Evolutionary conservation across 2,113 vertebrate genomes (phyloP).

Genomic region (Eonycteris spelaea): DNA sequence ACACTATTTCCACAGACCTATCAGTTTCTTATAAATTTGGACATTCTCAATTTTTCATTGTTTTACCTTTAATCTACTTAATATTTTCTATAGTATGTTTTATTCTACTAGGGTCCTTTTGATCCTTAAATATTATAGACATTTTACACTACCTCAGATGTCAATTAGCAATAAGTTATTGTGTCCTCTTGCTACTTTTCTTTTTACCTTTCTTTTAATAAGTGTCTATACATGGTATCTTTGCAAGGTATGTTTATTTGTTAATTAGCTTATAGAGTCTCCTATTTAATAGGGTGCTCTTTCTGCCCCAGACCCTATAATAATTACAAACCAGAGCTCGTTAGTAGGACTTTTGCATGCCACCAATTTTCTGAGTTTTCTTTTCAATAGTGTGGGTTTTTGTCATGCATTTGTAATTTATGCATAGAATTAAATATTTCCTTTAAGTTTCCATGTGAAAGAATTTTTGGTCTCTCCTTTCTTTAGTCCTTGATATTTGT

Average conservation of each 20-base stretch:
- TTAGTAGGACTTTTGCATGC: background rate
- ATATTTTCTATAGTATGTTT: slow-evolving; percentile 5
- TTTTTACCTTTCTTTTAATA: background rate
- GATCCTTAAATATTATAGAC: background rate
- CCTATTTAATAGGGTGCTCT: background rate
- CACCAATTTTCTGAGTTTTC: background rate
- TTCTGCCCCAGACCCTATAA: background rate
- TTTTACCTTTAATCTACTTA: background rate
- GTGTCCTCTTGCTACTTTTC: background rate
- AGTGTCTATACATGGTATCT: background rate
- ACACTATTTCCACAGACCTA: background rate
- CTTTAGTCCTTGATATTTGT: background rate
- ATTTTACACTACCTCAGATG: background rate
- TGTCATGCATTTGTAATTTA: background rate
- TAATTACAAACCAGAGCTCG: background rate
- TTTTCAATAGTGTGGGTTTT: background rate
- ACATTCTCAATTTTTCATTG: background rate
- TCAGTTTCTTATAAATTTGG: background rate
- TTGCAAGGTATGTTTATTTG: background rate
- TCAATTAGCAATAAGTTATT: background rate
- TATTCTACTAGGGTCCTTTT: slow-evolving; percentile 12
- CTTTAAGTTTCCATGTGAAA: background rate
- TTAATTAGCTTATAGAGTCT: background rate
- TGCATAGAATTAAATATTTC: background rate
- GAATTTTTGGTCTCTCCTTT: background rate